Conservation (phyloP, 1,140 invertebrate species). For the Ceratoteleas bidentatus region DNA sequence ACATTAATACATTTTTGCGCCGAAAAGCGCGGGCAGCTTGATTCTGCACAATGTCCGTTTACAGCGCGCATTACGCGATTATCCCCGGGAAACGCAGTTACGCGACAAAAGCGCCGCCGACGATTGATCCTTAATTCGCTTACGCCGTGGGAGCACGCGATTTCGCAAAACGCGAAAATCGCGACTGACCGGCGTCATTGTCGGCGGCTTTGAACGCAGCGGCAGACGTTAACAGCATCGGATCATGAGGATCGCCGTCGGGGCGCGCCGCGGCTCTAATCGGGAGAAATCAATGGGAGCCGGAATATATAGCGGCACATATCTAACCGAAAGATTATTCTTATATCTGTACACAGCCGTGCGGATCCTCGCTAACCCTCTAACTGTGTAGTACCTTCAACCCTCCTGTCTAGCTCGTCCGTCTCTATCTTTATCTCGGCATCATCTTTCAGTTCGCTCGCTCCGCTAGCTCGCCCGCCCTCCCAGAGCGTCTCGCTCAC, state of each 20-base stretch:
- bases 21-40: neutral
- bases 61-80: too few species aligned
- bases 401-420: slow-evolving; percentile 60
- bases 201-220: too few species aligned
- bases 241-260: too few species aligned
- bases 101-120: too few species aligned
- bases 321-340: slow-evolving; percentile 48
- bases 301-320: slow-evolving; percentile 23
- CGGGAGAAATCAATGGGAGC: slow-evolving; percentile 48
- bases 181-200: too few species aligned
- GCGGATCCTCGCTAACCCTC: slow-evolving; percentile 53
- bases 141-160: too few species aligned
- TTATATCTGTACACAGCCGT: slow-evolving; percentile 50
- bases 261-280: slow-evolving; percentile 17
- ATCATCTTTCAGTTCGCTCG: slow-evolving; percentile 57
- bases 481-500: slow-evolving; percentile 30
- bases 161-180: too few species aligned
- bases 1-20: slow-evolving; percentile 17
- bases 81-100: too few species aligned
- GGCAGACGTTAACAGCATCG: too few species aligned
- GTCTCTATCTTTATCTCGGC: slow-evolving; percentile 59
- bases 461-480: slow-evolving; percentile 30
- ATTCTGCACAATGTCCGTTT: too few species aligned
- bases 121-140: too few species aligned
- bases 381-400: slow-evolving; percentile 56